Conservation (phyloP, 2,113 vertebrate species). For the Oryzias celebensis region DNA sequence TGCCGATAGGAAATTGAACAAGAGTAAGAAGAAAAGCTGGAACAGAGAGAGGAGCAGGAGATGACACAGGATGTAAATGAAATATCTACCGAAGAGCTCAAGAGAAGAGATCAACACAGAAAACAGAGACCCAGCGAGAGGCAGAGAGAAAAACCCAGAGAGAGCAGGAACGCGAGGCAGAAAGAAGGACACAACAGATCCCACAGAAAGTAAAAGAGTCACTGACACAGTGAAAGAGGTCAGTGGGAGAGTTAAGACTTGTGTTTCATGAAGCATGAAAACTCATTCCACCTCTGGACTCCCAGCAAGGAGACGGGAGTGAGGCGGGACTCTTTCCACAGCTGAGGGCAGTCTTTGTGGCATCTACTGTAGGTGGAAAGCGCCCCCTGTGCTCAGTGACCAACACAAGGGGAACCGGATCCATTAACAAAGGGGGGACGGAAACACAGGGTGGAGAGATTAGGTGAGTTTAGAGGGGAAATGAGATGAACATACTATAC, state of each 20-base stretch:
- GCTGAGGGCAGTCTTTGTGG: slow-evolving; percentile 20
- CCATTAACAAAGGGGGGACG: background rate
- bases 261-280: slow-evolving; percentile 56
- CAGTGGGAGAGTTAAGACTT: slow-evolving; percentile 48
- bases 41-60: slow-evolving; percentile 15
- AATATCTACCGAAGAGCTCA: slow-evolving; percentile 38
- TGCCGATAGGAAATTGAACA: slow-evolving; percentile 26
- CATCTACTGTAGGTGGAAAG: slow-evolving; percentile 10
- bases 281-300: slow-evolving; percentile 68
- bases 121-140: slow-evolving; percentile 10
- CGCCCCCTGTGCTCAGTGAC: slow-evolving; percentile 27
- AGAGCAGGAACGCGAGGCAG: slow-evolving; percentile 13
- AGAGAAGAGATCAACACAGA: slow-evolving; percentile 18
- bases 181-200: slow-evolving; percentile 21
- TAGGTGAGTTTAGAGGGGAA: background rate
- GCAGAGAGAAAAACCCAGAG: slow-evolving; percentile 5
- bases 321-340: slow-evolving; percentile 19
- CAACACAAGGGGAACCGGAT: slow-evolving; percentile 4
- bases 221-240: slow-evolving; percentile 44
- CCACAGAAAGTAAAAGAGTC: slow-evolving; percentile 35
- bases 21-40: slow-evolving; percentile 17
- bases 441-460: background rate
- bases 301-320: slow-evolving; percentile 18
- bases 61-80: slow-evolving; percentile 44
- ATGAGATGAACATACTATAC: too few relatives aligned